These are phyloP conservation scores for Lypha dubia DNA, from an alignment of 2,888 invertebrate genomes.

Conservation along the genomic window DNA sequence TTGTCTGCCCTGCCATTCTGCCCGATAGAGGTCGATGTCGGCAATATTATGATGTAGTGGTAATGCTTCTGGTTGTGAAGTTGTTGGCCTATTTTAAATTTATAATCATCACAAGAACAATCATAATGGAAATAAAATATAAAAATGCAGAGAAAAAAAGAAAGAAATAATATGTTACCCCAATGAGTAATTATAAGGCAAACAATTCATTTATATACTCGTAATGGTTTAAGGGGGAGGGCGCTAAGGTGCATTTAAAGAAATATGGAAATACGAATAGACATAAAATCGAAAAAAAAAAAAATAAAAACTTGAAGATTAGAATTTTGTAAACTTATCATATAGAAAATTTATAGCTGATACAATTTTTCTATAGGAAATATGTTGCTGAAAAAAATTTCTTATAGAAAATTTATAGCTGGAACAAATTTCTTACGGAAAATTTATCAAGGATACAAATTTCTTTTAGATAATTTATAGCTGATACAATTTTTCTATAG, in stretches of 20 bases:
- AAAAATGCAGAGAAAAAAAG: background rate
- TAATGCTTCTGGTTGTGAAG: slow-evolving; percentile 76
- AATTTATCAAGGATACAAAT: background rate
- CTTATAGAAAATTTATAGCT: background rate
- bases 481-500: background rate
- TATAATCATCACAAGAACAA: slow-evolving; percentile 55
- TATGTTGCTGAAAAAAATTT: background rate
- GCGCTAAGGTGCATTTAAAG: too few species aligned
- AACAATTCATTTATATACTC: slow-evolving; percentile 43
- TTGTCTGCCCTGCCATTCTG: slow-evolving; percentile 74
- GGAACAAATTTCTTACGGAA: background rate
- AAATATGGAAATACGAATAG: background rate
- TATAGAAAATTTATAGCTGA: background rate
- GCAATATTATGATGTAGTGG: slow-evolving; percentile 62
- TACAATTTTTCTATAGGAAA: background rate
- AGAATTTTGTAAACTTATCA: too few species aligned
- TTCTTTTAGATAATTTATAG: background rate
- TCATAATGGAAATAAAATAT: slow-evolving; percentile 8
- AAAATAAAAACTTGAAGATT: too few species aligned
- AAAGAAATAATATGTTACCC: slow-evolving; percentile 71
- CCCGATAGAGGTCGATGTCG: slow-evolving; percentile 75
- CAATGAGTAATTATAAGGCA: slow-evolving; percentile 73
- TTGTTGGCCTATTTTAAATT: slow-evolving; percentile 77
- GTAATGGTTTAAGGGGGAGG: slow-evolving; percentile 12
- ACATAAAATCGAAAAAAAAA: background rate